A percentile compares a stretch with the other conserved stretches of the same genome.
Evolutionary conservation across 2,113 vertebrate species (phyloP).

Genomic region (Nannospalax galili): DNA sequence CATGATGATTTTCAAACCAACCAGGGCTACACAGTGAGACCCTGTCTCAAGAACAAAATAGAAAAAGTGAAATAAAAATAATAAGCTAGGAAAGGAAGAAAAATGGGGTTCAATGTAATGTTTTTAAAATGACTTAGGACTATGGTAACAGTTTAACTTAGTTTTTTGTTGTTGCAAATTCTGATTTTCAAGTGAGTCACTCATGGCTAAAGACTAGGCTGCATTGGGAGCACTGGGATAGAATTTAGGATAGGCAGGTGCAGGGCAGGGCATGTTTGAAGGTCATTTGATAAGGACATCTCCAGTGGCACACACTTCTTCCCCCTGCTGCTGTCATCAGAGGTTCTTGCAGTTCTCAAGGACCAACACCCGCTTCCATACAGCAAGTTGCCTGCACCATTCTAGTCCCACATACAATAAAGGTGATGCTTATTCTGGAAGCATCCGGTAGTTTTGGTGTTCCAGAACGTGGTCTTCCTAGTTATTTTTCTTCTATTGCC

Average conservation of each 20-base stretch:
- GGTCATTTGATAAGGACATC: neutral
- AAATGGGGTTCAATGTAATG: neutral
- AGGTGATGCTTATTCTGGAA: neutral
- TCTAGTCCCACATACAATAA: neutral
- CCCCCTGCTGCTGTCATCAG: neutral
- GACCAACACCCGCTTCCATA: neutral
- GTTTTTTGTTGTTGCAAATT: neutral
- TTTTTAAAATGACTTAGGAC: slow-evolving; percentile 3
- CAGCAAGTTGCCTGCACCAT: neutral
- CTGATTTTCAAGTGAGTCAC: neutral
- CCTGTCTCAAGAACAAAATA: no score
- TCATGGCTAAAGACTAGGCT: neutral
- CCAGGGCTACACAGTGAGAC: no score
- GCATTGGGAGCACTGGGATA: neutral
- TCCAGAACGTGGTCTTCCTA: neutral
- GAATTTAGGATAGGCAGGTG: neutral
- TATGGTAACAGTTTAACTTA: neutral
- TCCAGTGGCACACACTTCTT: neutral
- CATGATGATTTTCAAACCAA: no score
- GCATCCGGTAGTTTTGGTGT: neutral
- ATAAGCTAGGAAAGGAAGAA: slow-evolving; percentile 8
- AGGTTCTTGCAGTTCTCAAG: neutral
- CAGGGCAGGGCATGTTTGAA: neutral
- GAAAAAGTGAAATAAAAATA: no score
- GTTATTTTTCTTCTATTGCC: no score